A percentile compares a stretch with the other conserved stretches of the same genome.
phyloP scores from a whole-genome alignment of 2,797 vertebrate species.

The Falco novaeseelandiae region DNA sequence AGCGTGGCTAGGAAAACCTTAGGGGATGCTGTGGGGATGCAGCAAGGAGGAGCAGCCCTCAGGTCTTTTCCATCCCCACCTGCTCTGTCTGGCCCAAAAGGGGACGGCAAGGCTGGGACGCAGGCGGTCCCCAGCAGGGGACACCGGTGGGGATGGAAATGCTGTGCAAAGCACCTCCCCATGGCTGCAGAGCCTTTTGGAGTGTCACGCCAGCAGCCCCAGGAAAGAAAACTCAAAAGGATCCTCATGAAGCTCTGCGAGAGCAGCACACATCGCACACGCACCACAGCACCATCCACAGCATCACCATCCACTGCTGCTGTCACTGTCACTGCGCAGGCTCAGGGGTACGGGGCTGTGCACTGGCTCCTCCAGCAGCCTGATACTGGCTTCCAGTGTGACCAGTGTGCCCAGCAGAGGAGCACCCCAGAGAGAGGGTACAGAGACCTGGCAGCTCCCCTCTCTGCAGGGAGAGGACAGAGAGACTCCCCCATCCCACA shows the following conservation, averaged over 20 bases:
- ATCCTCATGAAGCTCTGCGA: background rate
- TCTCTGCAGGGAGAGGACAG: background rate
- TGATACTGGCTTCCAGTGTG: background rate
- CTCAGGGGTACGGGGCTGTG: background rate
- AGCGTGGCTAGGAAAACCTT: background rate
- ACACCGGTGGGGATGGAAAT: background rate
- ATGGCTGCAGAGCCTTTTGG: background rate
- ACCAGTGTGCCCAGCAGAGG: background rate
- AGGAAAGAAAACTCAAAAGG: background rate
- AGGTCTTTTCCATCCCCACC: background rate
- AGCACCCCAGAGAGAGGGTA: background rate
- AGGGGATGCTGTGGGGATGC: fast-evolving
- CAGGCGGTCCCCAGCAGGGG: background rate
- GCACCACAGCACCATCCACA: fast-evolving
- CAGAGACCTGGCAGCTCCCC: background rate
- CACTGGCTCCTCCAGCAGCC: background rate
- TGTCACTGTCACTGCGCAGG: background rate
- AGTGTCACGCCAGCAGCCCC: background rate
- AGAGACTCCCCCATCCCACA: fast-evolving
- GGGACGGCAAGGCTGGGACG: background rate
- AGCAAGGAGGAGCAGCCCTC: background rate
- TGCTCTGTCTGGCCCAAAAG: background rate
- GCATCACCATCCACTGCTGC: too few relatives aligned
- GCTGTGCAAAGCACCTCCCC: background rate
- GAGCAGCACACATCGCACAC: fast-evolving